A percentile compares a stretch with the other conserved stretches of the same genome.
Conservation (phyloP, 2,797 vertebrate species). For the Myiotriccus ornatus region DNA sequence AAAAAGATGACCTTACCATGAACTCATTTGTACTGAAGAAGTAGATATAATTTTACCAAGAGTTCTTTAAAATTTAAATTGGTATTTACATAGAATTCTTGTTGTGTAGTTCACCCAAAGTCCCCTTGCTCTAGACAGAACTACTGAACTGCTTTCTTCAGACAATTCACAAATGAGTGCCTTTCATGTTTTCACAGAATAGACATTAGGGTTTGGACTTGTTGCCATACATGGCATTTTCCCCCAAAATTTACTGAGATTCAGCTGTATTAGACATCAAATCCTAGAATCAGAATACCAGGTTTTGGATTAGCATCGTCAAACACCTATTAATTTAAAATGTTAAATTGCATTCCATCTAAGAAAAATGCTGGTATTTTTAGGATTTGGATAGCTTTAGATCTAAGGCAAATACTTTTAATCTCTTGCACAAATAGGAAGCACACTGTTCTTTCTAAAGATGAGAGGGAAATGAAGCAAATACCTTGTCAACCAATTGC, state of each 20-base stretch:
- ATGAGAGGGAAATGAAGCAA: not conserved
- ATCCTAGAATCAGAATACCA: not conserved
- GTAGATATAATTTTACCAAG: not conserved
- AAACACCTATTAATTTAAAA: not conserved
- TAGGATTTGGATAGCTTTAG: not conserved
- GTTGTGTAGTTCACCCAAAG: not conserved
- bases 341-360: not conserved
- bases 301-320: not conserved
- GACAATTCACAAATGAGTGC: not conserved
- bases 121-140: not conserved
- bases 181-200: not conserved
- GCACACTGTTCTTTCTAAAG: not conserved
- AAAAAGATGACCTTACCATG: not conserved
- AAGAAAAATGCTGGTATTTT: not conserved
- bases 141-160: not conserved
- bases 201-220: not conserved
- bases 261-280: not conserved
- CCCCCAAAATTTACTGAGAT: not conserved
- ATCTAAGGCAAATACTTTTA: not conserved
- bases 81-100: not conserved
- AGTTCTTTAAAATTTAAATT: not conserved
- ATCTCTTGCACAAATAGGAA: not conserved
- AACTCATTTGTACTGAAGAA: not conserved
- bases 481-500: not conserved
- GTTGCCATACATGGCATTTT: not conserved